Conservation (phyloP, 2,888 invertebrate species). For the Parnassius apollo region DNA sequence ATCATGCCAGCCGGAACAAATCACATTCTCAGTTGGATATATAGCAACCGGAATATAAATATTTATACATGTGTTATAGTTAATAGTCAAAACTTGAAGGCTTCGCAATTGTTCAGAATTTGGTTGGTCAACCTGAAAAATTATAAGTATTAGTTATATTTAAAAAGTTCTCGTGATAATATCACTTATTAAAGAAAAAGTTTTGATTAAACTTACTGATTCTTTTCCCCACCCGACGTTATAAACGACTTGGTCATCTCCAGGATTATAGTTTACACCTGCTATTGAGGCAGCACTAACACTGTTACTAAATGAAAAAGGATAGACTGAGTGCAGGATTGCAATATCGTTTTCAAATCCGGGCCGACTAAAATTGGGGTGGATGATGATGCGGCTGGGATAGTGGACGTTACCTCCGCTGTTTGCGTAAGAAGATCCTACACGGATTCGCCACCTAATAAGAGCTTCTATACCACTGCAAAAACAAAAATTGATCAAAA, state of each 20-base stretch:
- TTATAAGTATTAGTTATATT: too few relatives aligned
- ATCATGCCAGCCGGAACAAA: too few relatives aligned
- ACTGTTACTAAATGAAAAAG: constrained; percentile 38
- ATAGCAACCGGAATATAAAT: too few relatives aligned
- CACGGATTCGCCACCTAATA: constrained; percentile 35
- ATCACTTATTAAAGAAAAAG: too few relatives aligned
- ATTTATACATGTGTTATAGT: too few relatives aligned
- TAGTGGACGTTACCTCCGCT: constrained; percentile 45
- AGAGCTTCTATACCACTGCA: constrained; percentile 26
- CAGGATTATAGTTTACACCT: constrained; percentile 44
- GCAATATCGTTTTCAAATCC: constrained; percentile 51
- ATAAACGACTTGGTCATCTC: constrained; percentile 49
- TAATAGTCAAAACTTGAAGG: too few relatives aligned
- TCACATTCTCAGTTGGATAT: too few relatives aligned
- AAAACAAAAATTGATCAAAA: constrained; percentile 1
- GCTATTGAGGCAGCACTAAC: constrained; percentile 43
- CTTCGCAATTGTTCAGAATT: too few relatives aligned
- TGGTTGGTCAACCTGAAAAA: too few relatives aligned
- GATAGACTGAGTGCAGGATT: constrained; percentile 41
- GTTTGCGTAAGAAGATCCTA: constrained; percentile 44
- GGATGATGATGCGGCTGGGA: constrained; percentile 35
- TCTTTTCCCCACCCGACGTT: constrained; percentile 63
- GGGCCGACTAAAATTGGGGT: constrained; percentile 46
- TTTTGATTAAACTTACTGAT: constrained; percentile 22
- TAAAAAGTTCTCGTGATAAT: too few relatives aligned